phyloP scores from a whole-genome alignment of 2,888 invertebrate genomes.

The Lycaena phlaeas region DNA sequence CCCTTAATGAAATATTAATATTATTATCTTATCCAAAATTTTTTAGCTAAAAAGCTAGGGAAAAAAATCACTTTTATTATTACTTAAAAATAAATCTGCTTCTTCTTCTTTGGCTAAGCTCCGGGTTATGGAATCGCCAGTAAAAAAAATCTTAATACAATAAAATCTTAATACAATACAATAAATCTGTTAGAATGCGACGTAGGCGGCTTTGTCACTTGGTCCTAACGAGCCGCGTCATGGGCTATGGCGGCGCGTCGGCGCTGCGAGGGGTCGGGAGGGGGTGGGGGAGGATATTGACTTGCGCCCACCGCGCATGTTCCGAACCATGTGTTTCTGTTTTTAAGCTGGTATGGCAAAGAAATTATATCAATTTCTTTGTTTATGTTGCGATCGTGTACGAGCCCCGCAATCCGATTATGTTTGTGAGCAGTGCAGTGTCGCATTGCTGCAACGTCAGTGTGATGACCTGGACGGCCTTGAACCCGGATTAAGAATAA shows the following conservation, averaged over 20 bases:
- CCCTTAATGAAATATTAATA: too few species aligned
- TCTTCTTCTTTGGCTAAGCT: too few species aligned
- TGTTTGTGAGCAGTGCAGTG: conserved; percentile 20
- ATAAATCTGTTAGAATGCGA: not conserved
- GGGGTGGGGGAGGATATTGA: conserved; percentile 72
- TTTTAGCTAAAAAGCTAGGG: too few species aligned
- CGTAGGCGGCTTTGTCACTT: conserved; percentile 24
- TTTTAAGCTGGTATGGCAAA: conserved; percentile 43
- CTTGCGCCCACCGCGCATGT: conserved; percentile 66
- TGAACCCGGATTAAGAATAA: conserved; percentile 31
- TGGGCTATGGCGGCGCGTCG: conserved; percentile 68
- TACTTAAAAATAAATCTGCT: too few species aligned
- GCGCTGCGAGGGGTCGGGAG: conserved; percentile 45
- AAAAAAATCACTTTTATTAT: too few species aligned
- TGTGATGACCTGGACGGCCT: conserved; percentile 31
- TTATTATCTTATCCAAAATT: too few species aligned
- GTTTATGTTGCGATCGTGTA: conserved; percentile 21
- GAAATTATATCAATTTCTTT: conserved; percentile 24
- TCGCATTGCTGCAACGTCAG: conserved; percentile 14
- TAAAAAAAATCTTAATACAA: too few species aligned
- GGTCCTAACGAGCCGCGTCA: conserved; percentile 45
- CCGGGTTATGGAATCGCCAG: too few species aligned
- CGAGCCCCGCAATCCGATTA: conserved; percentile 15
- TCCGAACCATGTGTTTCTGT: conserved; percentile 64
- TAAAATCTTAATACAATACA: too few species aligned